Base-by-base conservation (phyloP, 1,140 invertebrate species). In the Grapholita molesta region DNA sequence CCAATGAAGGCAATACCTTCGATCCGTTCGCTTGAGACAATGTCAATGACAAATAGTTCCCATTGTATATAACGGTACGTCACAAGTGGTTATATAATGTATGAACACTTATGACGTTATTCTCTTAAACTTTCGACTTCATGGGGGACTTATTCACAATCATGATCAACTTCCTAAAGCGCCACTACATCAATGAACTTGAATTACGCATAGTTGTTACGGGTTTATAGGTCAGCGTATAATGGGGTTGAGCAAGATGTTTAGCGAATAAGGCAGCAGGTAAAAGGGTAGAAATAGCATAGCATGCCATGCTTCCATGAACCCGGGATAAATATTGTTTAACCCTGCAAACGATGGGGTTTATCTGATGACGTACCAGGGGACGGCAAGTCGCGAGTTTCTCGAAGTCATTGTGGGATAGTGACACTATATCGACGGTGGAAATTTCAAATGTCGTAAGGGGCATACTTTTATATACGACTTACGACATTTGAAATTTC, bases 241-340 rank as follows among this genome's bases (percentile, higher is more conserved):
- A 21, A 1, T 21, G 21, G 42, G 7, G 18, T 8, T n/a, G 15
- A 18, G 38, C 7, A 48, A n/a, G 12, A 35, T 18, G 42, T 21
- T 21, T 21, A 48, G 6, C 32, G 55, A 61, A 61, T 30, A 3
- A 48, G 18, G 42, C n/a, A 48, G 18, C n/a, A 48, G 24, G 28
- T 74, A 66, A 70, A 77, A 75, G 70, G 71, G 66, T 69, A 72
- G 64, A 72, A 73, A 76, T 77, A 75, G 71, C 75, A 70, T 80
- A 30, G 70, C 78, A 73, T 80, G 78, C 64, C 66, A 55, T 64
- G 42, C 9, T 11, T 35, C 69, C 70, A 72, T 78, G 67, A 75
- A 70, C 69, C 64, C 35, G 73, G 73, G 78, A 80, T 80, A 78
- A 80, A 80, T 80, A 80, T 80, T 71, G 76, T 75, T 75, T 72